A percentile compares a stretch with the other conserved stretches of the same genome.
Evolutionary conservation across 2,113 vertebrate species (phyloP).

Genomic region (Alaudala cheleensis): DNA sequence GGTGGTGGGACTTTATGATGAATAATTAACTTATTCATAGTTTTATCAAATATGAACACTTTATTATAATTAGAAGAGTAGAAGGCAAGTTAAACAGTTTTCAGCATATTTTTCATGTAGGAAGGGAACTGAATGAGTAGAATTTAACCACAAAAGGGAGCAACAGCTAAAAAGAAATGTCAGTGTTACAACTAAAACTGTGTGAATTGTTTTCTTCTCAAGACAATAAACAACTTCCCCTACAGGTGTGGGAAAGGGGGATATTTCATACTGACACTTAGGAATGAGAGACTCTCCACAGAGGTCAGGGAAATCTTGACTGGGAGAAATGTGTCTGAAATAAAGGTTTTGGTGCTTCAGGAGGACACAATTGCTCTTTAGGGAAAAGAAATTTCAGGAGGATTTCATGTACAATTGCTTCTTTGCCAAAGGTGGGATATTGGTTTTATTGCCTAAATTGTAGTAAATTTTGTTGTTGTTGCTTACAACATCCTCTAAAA

Average conservation of each 20-base stretch:
- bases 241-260: not conserved
- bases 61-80: not conserved
- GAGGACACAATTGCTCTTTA: not conserved
- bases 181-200: not conserved
- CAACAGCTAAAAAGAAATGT: not conserved
- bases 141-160: not conserved
- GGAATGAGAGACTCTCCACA: not conserved
- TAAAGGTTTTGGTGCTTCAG: not conserved
- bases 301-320: not conserved
- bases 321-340: not conserved
- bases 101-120: not conserved
- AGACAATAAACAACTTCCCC: not conserved
- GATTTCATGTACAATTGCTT: not conserved
- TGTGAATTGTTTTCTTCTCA: not conserved
- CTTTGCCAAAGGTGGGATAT: not conserved
- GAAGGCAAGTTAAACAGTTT: not conserved
- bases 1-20: not conserved
- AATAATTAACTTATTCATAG: not conserved
- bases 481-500: not conserved
- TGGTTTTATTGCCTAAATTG: not conserved
- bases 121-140: not conserved
- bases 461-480: not conserved
- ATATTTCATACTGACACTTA: not conserved
- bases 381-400: not conserved
- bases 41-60: not conserved